phyloP scores from a whole-genome alignment of 2,888 invertebrate species.

The Adineta ricciae region DNA sequence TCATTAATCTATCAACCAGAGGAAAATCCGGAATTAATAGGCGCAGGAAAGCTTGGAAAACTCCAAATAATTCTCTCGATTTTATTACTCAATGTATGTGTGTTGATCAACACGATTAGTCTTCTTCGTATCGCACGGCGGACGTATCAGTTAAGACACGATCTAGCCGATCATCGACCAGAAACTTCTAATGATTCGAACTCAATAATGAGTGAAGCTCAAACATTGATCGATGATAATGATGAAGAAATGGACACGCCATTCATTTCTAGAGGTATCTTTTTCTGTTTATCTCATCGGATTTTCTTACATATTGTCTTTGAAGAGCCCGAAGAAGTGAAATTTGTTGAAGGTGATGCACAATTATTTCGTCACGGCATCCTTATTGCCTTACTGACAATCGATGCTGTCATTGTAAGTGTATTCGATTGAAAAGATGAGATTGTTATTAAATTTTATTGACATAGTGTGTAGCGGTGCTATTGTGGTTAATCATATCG shows the following conservation, averaged over 20 bases:
- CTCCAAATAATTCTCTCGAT: not conserved
- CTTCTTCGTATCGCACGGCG: not conserved
- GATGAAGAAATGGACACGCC: not conserved
- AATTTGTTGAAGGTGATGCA: not conserved
- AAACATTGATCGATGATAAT: not conserved
- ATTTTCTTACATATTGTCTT: not conserved
- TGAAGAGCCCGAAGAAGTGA: not conserved
- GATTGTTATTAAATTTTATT: not conserved
- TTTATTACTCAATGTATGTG: not conserved
- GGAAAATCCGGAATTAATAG: not conserved
- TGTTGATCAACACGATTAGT: not conserved
- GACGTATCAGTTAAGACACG: not conserved
- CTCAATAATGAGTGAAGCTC: not conserved
- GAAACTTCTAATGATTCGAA: not conserved
- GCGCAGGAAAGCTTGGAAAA: not conserved
- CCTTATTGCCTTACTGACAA: not conserved
- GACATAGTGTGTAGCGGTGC: conserved; percentile 62
- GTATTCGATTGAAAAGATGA: not conserved
- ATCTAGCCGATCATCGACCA: not conserved
- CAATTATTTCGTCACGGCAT: conserved; percentile 14
- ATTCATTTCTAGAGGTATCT: not conserved
- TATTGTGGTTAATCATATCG: conserved; percentile 48
- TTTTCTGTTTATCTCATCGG: not conserved
- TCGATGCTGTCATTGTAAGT: not conserved
- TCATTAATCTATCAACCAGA: not conserved